Base-by-base conservation (phyloP, 2,888 invertebrate genomes). In the Nomada ferruginata region DNA sequence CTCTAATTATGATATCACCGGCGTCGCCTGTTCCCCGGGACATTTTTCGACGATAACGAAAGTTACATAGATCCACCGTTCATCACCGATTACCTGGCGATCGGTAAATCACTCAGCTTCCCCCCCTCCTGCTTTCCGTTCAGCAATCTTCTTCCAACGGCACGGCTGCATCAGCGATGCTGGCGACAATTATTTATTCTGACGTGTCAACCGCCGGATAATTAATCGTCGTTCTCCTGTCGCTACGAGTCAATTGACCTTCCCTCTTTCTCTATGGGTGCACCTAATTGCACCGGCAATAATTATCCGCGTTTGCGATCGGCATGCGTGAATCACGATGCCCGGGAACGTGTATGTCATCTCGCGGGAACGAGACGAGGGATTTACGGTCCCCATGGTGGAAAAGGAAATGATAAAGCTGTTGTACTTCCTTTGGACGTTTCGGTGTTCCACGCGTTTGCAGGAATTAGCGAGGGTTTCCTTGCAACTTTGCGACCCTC, bases 161-260 rank as follows among this genome's bases (percentile, higher is more conserved):
- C 13, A 15, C 53, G 13, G n/a, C 36, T 44, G 52, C 63, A 23
- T 44, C 36, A n/a, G 36, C 47, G 78, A 63, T 57, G 65, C 64
- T 69, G 47, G 76, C 87, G 85, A 86, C 85, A 83, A 86, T 86
- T 87, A 87, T 80, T 86, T 86, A 87, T 87, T 83, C 85, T 53
- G 83, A 87, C 85, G 83, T 85, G 87, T 87, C 87, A 87, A 86
- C 85, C 83, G 60, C 52, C 79, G 78, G 75, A 87, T 86, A 87
- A 86, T 86, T 86, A 85, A 86, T 86, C 83, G 85, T 65, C 61
- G 75, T 52, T 44, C 60, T 42, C 57, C 26, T 36, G 36, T 71
- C 61, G 60, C 69, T 26, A 59, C 72, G 70, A 79, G 82, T 75
- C 77, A 63, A 75, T 82, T 76, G 84, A 36, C 80, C 42, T 20